Evolutionary conservation across 2,113 vertebrate genomes (phyloP).

Genomic region (Bubo blakistoni): DNA sequence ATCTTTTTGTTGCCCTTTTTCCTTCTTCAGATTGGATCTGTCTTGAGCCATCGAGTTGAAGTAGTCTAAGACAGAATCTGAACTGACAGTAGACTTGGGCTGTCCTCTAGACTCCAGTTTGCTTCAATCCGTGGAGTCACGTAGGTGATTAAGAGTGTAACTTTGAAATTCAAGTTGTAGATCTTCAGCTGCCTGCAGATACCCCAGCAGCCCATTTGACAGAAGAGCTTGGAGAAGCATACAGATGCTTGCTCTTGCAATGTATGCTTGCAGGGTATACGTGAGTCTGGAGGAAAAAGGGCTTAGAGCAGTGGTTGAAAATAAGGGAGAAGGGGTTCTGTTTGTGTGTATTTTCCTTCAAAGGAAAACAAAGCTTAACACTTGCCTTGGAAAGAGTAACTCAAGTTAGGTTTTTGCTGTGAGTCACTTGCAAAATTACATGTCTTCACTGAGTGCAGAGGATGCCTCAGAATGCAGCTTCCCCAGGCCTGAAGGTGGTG

Average conservation of each 20-base stretch:
- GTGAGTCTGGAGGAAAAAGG: not conserved
- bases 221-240: not conserved
- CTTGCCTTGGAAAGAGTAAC: not conserved
- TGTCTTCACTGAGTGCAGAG: not conserved
- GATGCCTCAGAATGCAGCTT: not conserved
- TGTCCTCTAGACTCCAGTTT: not conserved
- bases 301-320: not conserved
- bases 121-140: not conserved
- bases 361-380: not conserved
- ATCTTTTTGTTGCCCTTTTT: not conserved
- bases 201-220: not conserved
- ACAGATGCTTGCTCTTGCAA: not conserved
- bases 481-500: not conserved
- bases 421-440: not conserved
- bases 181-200: not conserved
- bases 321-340: not conserved
- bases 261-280: not conserved
- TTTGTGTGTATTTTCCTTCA: not conserved
- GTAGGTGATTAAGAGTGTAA: not conserved
- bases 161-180: not conserved
- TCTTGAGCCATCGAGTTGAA: not conserved
- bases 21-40: not conserved
- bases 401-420: not conserved
- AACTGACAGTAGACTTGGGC: not conserved
- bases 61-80: not conserved